Percentiles rank a stretch among this genome's conserved stretches.
These are phyloP conservation scores for Corvus cornix DNA, from an alignment of 2,113 vertebrate species.

Conservation along the genomic window DNA sequence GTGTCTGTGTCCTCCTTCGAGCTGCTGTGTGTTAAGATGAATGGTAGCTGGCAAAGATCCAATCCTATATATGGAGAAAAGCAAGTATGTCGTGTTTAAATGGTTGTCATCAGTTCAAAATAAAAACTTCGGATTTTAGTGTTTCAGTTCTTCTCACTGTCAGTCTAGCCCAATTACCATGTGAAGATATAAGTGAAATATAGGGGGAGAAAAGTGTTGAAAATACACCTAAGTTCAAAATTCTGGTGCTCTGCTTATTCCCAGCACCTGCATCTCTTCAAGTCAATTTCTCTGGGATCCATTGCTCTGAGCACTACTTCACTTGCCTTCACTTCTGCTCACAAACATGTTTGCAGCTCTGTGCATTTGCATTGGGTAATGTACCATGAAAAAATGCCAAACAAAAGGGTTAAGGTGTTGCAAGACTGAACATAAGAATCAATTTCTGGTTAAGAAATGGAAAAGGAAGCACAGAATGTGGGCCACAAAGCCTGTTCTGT, in stretches of 20 bases:
- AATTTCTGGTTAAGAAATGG: not conserved
- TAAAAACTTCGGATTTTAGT: not conserved
- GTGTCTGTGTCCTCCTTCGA: not conserved
- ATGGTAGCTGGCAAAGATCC: not conserved
- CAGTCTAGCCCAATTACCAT: not conserved
- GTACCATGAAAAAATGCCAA: not conserved
- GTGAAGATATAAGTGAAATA: not conserved
- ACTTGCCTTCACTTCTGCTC: not conserved
- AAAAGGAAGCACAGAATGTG: not conserved
- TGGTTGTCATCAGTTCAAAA: not conserved
- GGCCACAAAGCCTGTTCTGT: not conserved
- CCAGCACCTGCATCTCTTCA: not conserved
- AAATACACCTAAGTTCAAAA: not conserved
- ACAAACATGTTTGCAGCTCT: not conserved
- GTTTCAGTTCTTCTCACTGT: not conserved
- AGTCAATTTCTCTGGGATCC: not conserved
- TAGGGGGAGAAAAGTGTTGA: not conserved
- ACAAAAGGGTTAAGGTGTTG: not conserved
- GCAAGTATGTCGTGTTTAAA: rapidly evolving
- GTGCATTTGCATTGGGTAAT: not conserved
- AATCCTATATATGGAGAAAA: not conserved
- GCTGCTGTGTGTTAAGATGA: not conserved
- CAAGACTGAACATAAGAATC: not conserved
- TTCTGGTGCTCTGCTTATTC: not conserved
- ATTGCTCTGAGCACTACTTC: not conserved